Evolutionary conservation across 2,888 invertebrate genomes (phyloP), one percentile per base, ranked within the genome.

Genomic region (Marronus borbonicus): DNA sequence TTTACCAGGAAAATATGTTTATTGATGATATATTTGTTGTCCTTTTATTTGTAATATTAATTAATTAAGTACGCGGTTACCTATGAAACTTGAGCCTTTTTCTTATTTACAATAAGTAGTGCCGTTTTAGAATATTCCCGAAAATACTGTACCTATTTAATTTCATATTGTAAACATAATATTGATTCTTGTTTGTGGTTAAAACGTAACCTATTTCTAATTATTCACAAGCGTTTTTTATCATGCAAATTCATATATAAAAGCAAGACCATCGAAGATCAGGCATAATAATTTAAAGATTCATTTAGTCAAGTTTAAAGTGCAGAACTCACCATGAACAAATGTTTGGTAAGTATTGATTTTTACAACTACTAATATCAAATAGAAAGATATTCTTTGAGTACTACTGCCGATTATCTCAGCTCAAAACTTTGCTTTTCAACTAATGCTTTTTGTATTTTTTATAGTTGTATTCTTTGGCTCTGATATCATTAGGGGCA

Each of bases 331-430:
- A 39, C 10, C 10, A 66, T 66, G 66, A 66, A 66, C 17, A 39
- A 39, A 10, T n/a, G 44, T 3, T 44, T 66, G 66, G 66, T 66
- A 44, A 66, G 44, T 66, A 17, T 65, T 62, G 20, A 24, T 28
- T 17, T 52, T 55, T n/a, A 55, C 20, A 55, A 55, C n/a, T 17
- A 55, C 4, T 39, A 39, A 39, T 39, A 39, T 39, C 39, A 39
- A 7, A 4, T 8, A 10, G 10, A 39, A 39, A 39, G 7, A 10
- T 39, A 10, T 39, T 0, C 7, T 10, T 39, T 39, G 39, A 39
- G 1, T 0, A 39, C 10, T 39, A 39, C 7, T 39, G 10, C 10
- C 39, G 4, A 39, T 39, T 39, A 7, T 39, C 28, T 17, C 2
- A 10, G 39, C 8, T 39, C 1, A 8, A 39, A 39, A 39, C 39